Conservation (phyloP, 64 coral and sea anemone genomes). For the Actinia tenebrosa region DNA sequence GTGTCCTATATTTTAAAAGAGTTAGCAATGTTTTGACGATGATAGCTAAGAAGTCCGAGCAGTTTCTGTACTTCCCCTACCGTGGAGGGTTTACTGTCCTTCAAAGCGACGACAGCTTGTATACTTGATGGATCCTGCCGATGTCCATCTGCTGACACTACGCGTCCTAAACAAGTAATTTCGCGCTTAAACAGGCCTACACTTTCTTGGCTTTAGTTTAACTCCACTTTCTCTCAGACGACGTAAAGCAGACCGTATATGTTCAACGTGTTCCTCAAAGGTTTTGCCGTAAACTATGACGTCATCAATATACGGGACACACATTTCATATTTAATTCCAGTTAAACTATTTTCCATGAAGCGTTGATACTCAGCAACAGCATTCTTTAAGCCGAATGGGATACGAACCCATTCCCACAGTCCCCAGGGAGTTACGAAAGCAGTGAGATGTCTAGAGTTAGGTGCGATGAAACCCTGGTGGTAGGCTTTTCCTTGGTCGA, state of each 20-base stretch:
- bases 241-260: background rate
- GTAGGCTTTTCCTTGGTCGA: slow-evolving; percentile 9
- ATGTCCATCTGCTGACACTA: slow-evolving; percentile 49
- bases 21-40: slow-evolving; percentile 14
- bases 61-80: slow-evolving; percentile 13
- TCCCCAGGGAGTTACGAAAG: slow-evolving; percentile 14
- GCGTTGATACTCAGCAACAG: background rate
- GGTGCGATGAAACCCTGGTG: slow-evolving; percentile 2
- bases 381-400: slow-evolving; percentile 6
- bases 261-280: slow-evolving; percentile 6
- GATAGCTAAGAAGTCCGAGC: slow-evolving; percentile 9
- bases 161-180: slow-evolving; percentile 28
- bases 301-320: background rate
- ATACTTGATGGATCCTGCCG: slow-evolving; percentile 41
- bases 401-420: slow-evolving; percentile 5
- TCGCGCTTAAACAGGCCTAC: background rate
- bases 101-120: slow-evolving; percentile 24
- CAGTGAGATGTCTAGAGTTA: background rate
- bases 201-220: too few species aligned
- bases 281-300: background rate
- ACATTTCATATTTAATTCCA: background rate
- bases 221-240: background rate
- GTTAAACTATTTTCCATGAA: slow-evolving; percentile 2
- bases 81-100: background rate
- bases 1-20: background rate